Base-by-base conservation (phyloP, 1,140 invertebrate genomes). In the Trichomalopsis sarcophagae region DNA sequence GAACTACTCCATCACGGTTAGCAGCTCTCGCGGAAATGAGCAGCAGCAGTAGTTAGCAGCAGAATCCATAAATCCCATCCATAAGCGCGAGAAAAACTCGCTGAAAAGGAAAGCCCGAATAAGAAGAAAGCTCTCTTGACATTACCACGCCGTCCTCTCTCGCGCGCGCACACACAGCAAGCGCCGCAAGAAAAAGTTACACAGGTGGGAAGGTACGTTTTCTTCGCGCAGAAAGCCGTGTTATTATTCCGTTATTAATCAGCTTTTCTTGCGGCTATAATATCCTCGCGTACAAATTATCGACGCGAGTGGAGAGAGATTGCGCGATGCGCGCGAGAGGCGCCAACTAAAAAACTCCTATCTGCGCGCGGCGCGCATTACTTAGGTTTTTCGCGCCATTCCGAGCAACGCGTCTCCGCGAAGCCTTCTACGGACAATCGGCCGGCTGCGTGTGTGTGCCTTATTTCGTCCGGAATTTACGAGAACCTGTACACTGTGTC, bases 221-320 rank as follows among this genome's bases (percentile, higher is more conserved):
- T n/a, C 36, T 40, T n/a, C 68, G 13, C 68, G 13, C 4, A 66
- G 44, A 79, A 84, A 84, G 76, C 23, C 69, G 27, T 80, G 50
- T 84, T 80, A 84, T 84, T 80, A 84, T 84, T 84, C 21, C 47
- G 47, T 75, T 84, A 81, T 84, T 84, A 84, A 84, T 84, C 77
- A 84, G 75, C 30, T 80, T 81, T 84, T 81, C 69, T 84, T 68
- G 75, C 68, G 1, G 62, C 21, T 30, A 33, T 33, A 33, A 33
- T 33, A 33, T 14, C 5, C 68, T 36, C 79, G 66, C 23, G 47
- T 23, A 5, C 47, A 30, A 47, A 55, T 7, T 81, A 81, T 81
- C 78, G 78, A 84, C 69, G 78, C 30, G 17, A 55, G 27, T 23
- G 23, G 36, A 36, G 23, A 79, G 36, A 69, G 74, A 77, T 83